A percentile compares a stretch with the other conserved stretches of the same genome.
Evolutionary conservation across 2,113 vertebrate genomes (phyloP).

Genomic region (Lampris incognitus): DNA sequence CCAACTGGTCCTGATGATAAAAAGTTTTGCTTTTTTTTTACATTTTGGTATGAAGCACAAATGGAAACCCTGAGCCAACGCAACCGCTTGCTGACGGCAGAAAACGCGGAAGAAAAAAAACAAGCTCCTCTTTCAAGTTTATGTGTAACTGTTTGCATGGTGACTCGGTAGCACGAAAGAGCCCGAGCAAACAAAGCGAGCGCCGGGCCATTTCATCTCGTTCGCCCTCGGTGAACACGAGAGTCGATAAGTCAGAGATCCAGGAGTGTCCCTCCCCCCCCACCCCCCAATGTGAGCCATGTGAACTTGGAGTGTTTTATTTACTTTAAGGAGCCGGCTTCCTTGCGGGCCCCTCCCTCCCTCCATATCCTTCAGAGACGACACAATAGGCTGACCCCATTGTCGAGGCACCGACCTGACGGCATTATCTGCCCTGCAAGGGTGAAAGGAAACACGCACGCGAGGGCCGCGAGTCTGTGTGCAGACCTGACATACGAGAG

Average conservation of each 20-base stretch:
- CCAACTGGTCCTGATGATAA: slow-evolving; percentile 1
- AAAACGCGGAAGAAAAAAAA: slow-evolving; percentile 41
- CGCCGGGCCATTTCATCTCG: slow-evolving; percentile 22
- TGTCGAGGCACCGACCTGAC: slow-evolving; percentile 27
- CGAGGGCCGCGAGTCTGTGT: slow-evolving; percentile 11
- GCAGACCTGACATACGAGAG: slow-evolving; percentile 28
- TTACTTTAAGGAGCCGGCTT: slow-evolving; percentile 57
- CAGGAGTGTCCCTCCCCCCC: neutral
- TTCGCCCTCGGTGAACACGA: slow-evolving; percentile 27
- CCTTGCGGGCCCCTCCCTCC: slow-evolving; percentile 46
- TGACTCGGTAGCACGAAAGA: slow-evolving; percentile 39
- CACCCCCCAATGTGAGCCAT: slow-evolving; percentile 11
- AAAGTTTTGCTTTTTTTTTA: neutral
- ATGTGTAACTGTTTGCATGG: slow-evolving; percentile 46
- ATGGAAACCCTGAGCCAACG: neutral
- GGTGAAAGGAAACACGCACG: slow-evolving; percentile 26
- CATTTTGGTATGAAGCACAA: slow-evolving; percentile 6
- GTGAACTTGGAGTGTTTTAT: slow-evolving; percentile 44
- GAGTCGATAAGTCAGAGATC: slow-evolving; percentile 40
- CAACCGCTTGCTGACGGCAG: slow-evolving; percentile 17
- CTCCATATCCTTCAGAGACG: slow-evolving; percentile 40
- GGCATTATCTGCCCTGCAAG: slow-evolving; percentile 36
- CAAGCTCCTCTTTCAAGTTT: slow-evolving; percentile 41
- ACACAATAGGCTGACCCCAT: slow-evolving; percentile 41
- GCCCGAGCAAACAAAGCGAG: slow-evolving; percentile 25